Evolutionary conservation across 2,888 invertebrate species (phyloP).

Genomic region (Callinectes sapidus): DNA sequence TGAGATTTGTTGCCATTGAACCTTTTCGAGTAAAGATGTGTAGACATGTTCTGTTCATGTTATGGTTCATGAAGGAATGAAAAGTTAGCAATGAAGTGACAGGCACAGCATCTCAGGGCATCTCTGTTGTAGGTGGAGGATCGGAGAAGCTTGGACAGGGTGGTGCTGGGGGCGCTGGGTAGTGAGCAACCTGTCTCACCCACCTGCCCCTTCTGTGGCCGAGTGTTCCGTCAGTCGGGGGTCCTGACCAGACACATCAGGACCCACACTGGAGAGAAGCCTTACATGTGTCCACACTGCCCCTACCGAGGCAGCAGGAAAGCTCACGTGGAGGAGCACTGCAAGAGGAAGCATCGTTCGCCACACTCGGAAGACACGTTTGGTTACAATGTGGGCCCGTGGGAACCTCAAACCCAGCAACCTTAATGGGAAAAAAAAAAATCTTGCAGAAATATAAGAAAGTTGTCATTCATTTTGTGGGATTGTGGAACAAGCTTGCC

Average conservation of each 20-base stretch:
- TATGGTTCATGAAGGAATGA: not conserved
- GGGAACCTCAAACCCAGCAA: slow-evolving; percentile 46
- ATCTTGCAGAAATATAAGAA: not conserved
- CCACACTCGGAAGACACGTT: slow-evolving; percentile 27
- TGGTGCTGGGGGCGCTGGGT: slow-evolving; percentile 48
- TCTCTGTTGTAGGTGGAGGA: slow-evolving; percentile 69
- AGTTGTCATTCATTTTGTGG: not conserved
- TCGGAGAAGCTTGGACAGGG: slow-evolving; percentile 53
- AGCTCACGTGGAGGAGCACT: slow-evolving; percentile 64
- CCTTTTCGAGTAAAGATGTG: not conserved
- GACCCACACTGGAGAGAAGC: slow-evolving; percentile 65
- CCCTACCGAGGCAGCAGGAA: slow-evolving; percentile 64
- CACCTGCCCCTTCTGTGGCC: slow-evolving; percentile 67
- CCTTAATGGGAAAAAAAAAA: not conserved
- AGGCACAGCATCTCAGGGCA: slow-evolving; percentile 53
- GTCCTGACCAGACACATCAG: slow-evolving; percentile 67
- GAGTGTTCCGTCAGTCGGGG: slow-evolving; percentile 65
- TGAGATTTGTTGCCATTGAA: not conserved
- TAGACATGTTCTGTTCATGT: not conserved
- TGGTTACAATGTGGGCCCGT: slow-evolving; percentile 37
- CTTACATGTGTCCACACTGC: slow-evolving; percentile 60
- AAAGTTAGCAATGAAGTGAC: not conserved
- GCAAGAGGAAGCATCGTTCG: slow-evolving; percentile 49
- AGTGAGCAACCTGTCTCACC: slow-evolving; percentile 43
- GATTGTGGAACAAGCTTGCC: not conserved